These are phyloP conservation scores for Latrodectus geometricus DNA, from an alignment of 1,140 invertebrate genomes.

Conservation along the genomic window DNA sequence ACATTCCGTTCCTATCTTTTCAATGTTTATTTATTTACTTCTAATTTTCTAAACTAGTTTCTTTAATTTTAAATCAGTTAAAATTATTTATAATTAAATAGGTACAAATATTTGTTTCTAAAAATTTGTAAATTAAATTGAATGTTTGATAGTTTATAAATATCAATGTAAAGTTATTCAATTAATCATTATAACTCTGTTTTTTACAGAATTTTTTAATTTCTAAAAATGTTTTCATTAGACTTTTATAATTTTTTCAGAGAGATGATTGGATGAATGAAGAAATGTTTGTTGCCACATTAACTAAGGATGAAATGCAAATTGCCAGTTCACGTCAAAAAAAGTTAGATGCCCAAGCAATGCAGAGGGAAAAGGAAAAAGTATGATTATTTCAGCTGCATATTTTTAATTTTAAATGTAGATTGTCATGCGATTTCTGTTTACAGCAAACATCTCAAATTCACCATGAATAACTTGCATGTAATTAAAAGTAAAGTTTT, in stretches of 20 bases:
- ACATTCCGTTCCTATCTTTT: no score
- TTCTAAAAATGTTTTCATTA: background rate
- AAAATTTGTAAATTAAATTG: background rate
- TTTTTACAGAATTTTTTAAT: background rate
- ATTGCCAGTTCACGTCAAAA: slow-evolving; percentile 7
- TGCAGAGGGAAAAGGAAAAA: slow-evolving; percentile 62
- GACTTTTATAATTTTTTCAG: slow-evolving; percentile 63
- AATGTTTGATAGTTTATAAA: background rate
- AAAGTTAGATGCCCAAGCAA: background rate
- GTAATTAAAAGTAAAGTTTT: background rate
- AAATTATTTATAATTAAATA: background rate
- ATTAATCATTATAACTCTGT: background rate
- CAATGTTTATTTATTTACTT: no score
- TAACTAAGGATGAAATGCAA: slow-evolving; percentile 65
- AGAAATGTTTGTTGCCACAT: slow-evolving; percentile 65
- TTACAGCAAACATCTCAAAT: background rate
- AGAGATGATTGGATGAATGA: slow-evolving; percentile 69
- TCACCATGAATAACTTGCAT: background rate
- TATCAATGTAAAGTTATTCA: background rate
- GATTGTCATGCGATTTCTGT: background rate
- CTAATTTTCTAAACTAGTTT: no score
- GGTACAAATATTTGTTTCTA: background rate
- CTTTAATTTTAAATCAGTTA: no score
- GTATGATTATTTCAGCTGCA: slow-evolving; percentile 23
- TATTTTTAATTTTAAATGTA: background rate